Evolutionary conservation across 2,888 invertebrate genomes (phyloP).

Genomic region (Callosobruchus maculatus): DNA sequence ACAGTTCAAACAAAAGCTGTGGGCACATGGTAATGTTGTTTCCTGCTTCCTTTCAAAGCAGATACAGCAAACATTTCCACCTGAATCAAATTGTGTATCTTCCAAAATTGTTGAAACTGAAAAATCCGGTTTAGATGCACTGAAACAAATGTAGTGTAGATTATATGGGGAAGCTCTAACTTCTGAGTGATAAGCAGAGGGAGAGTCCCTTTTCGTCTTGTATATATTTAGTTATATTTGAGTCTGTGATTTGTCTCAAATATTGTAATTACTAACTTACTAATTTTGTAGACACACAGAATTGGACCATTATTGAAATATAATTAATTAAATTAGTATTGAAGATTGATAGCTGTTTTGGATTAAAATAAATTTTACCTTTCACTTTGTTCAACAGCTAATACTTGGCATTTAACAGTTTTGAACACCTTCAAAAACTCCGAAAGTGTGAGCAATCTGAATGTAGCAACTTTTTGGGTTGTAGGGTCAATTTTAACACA

Average conservation of each 20-base stretch:
- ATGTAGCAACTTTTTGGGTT: conserved; percentile 55
- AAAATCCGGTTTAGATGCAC: conserved; percentile 21
- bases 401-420: conserved; percentile 52
- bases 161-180: too few species aligned
- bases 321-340: too few species aligned
- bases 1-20: conserved; percentile 67
- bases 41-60: conserved; percentile 69
- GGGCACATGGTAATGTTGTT: conserved; percentile 65
- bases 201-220: too few species aligned
- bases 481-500: conserved; percentile 58
- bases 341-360: too few species aligned
- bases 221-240: too few species aligned
- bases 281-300: too few species aligned
- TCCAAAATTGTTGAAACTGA: conserved; percentile 46
- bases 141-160: not conserved
- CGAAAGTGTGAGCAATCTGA: conserved; percentile 58
- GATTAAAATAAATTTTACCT: conserved; percentile 22
- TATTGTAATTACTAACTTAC: too few species aligned
- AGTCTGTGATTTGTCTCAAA: too few species aligned
- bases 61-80: conserved; percentile 60
- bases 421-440: conserved; percentile 63
- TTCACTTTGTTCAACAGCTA: conserved; percentile 41
- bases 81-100: conserved; percentile 26
- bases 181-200: too few species aligned
- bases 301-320: too few species aligned